A percentile compares a stretch with the other conserved stretches of the same genome.
Conservation (phyloP, 2,888 invertebrate species). For the Embidobia sp. region DNA sequence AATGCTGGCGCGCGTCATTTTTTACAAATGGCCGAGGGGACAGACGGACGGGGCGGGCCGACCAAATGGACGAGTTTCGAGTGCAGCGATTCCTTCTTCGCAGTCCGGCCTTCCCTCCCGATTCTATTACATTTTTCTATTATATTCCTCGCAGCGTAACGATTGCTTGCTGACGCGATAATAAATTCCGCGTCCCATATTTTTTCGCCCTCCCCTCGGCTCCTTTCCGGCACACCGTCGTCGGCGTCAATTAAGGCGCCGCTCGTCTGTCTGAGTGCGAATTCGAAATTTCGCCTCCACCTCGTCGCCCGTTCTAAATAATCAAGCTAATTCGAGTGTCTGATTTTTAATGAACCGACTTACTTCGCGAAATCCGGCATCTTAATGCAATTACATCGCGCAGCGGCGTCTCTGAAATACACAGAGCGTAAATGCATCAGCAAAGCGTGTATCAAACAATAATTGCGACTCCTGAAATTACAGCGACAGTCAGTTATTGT, state of each 20-base stretch:
- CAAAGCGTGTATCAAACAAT: constrained; percentile 23
- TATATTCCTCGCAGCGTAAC: constrained; percentile 68
- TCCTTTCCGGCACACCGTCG: not conserved
- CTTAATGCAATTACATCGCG: constrained; percentile 52
- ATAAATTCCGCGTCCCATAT: constrained; percentile 73
- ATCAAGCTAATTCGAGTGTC: constrained; percentile 61
- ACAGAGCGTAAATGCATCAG: constrained; percentile 15
- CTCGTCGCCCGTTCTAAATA: constrained; percentile 40
- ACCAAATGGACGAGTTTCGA: constrained; percentile 23
- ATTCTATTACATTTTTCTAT: constrained; percentile 63
- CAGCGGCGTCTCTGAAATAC: constrained; percentile 9
- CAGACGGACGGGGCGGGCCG: not conserved
- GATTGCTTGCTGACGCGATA: constrained; percentile 76
- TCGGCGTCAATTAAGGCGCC: constrained; percentile 58
- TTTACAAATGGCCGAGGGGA: constrained; percentile 49
- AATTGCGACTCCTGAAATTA: constrained; percentile 10
- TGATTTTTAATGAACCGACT: constrained; percentile 60
- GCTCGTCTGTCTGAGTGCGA: constrained; percentile 32
- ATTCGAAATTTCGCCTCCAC: constrained; percentile 41
- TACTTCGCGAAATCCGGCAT: constrained; percentile 41
- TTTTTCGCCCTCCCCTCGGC: constrained; percentile 18
- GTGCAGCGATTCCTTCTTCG: constrained; percentile 34
- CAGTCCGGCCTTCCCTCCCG: constrained; percentile 2
- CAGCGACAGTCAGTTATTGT: not conserved
- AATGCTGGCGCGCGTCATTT: constrained; percentile 61